phyloP scores from a whole-genome alignment of 23 tunicate genomes.

The Oikopleura vanhoeffeni region DNA sequence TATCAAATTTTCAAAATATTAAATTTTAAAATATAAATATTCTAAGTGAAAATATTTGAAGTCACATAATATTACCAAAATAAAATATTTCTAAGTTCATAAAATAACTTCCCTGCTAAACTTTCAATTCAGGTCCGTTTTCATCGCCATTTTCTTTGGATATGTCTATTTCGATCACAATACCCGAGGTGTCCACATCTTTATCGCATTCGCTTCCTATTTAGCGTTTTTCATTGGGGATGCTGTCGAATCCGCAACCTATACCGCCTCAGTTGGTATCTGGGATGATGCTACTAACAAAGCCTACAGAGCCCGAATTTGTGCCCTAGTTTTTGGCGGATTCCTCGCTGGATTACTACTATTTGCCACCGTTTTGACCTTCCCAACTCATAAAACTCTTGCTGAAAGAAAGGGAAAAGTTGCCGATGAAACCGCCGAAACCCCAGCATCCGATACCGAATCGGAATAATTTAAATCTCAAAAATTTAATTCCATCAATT shows the following conservation, averaged over 20 bases:
- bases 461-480: too few relatives aligned
- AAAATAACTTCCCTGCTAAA: too few relatives aligned
- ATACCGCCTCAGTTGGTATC: too few relatives aligned
- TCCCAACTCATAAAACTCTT: too few relatives aligned
- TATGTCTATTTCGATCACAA: not conserved
- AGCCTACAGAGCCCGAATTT: not conserved
- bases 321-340: not conserved
- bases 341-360: not conserved
- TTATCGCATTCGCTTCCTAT: not conserved
- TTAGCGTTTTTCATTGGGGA: not conserved
- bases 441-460: too few relatives aligned
- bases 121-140: not conserved
- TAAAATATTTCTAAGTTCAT: too few relatives aligned
- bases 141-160: not conserved
- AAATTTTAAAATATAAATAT: too few relatives aligned
- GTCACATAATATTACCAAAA: too few relatives aligned
- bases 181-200: not conserved
- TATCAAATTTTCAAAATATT: too few relatives aligned
- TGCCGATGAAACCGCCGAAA: not conserved
- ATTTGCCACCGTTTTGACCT: not conserved
- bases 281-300: not conserved
- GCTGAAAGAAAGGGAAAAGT: too few relatives aligned
- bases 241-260: not conserved
- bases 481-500: too few relatives aligned
- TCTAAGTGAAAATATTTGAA: too few relatives aligned